Percentiles rank a stretch among this genome's conserved stretches.
These are phyloP conservation scores for Dicrurus megarhynchus DNA, from an alignment of 2,113 vertebrate genomes.

Conservation along the genomic window DNA sequence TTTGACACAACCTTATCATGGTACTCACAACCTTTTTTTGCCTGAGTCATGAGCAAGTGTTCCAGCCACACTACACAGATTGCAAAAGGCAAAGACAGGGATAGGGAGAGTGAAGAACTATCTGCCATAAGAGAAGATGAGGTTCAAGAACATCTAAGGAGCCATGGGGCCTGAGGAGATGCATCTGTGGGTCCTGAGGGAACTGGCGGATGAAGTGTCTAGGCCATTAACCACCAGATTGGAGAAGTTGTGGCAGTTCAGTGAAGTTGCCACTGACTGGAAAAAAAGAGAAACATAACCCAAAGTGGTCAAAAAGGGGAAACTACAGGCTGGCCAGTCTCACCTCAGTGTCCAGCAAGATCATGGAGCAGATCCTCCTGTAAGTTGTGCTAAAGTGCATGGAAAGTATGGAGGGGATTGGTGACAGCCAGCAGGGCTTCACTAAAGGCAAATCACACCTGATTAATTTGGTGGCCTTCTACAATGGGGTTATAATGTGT, in stretches of 20 bases:
- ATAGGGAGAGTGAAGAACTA: not conserved
- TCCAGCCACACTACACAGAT: not conserved
- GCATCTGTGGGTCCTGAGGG: not conserved
- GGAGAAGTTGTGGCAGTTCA: not conserved
- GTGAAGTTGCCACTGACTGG: not conserved
- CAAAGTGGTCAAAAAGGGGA: rapidly evolving
- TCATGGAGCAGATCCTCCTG: not conserved
- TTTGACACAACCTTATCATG: not conserved
- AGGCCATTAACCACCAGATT: not conserved
- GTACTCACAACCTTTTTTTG: not conserved
- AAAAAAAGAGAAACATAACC: not conserved
- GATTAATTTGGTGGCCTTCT: not conserved
- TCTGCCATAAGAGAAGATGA: not conserved
- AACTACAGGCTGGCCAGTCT: not conserved
- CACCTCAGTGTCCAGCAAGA: not conserved
- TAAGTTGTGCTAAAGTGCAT: not conserved
- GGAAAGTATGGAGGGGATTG: not conserved
- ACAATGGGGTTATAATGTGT: not conserved
- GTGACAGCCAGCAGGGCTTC: not conserved
- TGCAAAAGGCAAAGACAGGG: not conserved
- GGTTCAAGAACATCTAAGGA: not conserved
- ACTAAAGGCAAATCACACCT: not conserved
- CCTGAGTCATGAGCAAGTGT: not conserved
- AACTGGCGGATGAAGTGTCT: not conserved
- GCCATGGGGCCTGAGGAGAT: not conserved